Evolutionary conservation across 2,797 vertebrate genomes (phyloP), one percentile per base, ranked within the genome.

Genomic region (Xenopus petersii): DNA sequence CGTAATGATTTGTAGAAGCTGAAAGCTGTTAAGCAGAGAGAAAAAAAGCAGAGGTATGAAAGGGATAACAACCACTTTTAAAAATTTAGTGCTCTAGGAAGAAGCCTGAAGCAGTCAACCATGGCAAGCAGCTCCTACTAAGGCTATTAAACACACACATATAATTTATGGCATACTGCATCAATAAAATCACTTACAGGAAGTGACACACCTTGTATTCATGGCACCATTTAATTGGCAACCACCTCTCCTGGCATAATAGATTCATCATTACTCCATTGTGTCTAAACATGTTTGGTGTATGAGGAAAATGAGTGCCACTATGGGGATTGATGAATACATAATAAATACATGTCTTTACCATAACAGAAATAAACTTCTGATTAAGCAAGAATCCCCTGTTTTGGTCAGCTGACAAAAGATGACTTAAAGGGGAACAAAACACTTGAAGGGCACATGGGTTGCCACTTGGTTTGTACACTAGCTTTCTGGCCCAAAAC

Each of bases 11-110:
- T 90, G 82, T 86, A 81, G 83, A 81, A 86, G 76, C 64, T 83
- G 79, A 70, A 86, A 85, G 79, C 88, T 88, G 81, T 87, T 86
- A 87, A 80, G 72, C 75, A 83, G 87, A 84, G 82, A 84, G 84
- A 90, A 87, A 88, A 90, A 87, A 88, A 81, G 79, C 80, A 76
- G 84, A 83, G 74, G 58, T 80, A 83, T 86, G 82, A 86, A 87
- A 66, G 54, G 76, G 82, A 87, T 88, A 86, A 83, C 82, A 87
- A 86, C 88, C 81, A 82, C 82, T 72, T 56, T 72, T 79, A 84
- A 82, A 83, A 89, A 89, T 90, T 88, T 90, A 91, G 80, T 82
- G 80, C 83, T 70, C 82, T 88, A 80, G 82, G 77, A 84, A 85
- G 86, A 86, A 75, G 76, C 77, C 77, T 83, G 84, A 85, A 86